phyloP scores from a whole-genome alignment of 2,888 invertebrate species.

The Kryphioiulus occultus region DNA sequence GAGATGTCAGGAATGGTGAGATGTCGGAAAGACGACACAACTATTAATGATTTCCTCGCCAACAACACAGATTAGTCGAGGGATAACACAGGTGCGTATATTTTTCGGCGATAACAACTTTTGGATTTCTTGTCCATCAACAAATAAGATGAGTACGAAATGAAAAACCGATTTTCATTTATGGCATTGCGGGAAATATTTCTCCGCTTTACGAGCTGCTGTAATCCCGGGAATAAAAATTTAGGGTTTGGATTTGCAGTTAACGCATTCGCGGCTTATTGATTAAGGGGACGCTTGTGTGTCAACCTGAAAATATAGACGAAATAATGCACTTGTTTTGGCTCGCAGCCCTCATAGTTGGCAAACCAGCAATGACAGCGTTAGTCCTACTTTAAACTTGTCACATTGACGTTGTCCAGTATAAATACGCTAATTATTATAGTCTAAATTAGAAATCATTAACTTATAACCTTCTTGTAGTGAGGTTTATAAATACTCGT shows the following conservation, averaged over 20 bases:
- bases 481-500: too few relatives aligned
- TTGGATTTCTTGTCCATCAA: not conserved
- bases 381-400: too few relatives aligned
- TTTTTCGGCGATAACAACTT: not conserved
- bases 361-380: not conserved
- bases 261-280: not conserved
- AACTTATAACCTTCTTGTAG: too few relatives aligned
- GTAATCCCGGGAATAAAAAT: slow-evolving; percentile 25
- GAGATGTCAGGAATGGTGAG: not conserved
- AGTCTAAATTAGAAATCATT: too few relatives aligned
- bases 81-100: slow-evolving; percentile 5
- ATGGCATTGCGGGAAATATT: not conserved
- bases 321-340: not conserved
- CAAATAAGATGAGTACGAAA: not conserved
- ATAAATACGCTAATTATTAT: too few relatives aligned
- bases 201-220: not conserved
- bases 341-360: not conserved
- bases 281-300: not conserved
- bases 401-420: too few relatives aligned
- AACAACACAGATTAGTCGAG: not conserved
- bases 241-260: not conserved
- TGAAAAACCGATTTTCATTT: slow-evolving; percentile 40
- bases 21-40: slow-evolving; percentile 39
- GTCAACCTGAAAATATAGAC: not conserved
- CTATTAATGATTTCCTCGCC: slow-evolving; percentile 23